Evolutionary conservation across 1,140 invertebrate species (phyloP).

Genomic region (Zaprionus ghesquierei): DNA sequence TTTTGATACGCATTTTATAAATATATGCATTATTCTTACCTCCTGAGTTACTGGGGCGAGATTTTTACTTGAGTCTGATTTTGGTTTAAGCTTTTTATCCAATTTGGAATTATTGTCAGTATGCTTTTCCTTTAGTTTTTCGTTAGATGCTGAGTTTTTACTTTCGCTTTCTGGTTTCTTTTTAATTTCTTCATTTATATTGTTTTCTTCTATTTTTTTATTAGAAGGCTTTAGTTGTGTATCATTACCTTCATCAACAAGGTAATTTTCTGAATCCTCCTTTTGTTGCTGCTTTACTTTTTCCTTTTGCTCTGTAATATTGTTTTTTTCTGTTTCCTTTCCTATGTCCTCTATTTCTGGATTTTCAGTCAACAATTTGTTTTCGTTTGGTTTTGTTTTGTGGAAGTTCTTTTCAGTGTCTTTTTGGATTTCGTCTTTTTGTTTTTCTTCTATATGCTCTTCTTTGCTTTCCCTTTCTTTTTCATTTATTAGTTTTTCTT

Average conservation of each 20-base stretch:
- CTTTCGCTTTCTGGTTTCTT: background rate
- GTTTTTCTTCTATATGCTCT: background rate
- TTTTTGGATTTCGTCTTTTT: background rate
- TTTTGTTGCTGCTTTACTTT: background rate
- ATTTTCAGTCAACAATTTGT: background rate
- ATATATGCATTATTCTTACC: conserved; percentile 11
- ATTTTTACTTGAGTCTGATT: conserved; percentile 6
- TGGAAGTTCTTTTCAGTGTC: background rate
- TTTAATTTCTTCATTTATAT: background rate
- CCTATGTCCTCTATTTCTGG: too few species aligned
- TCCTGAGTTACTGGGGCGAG: conserved; percentile 13
- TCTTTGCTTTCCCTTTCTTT: background rate
- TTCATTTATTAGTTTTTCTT: conserved; percentile 8
- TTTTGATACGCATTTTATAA: background rate
- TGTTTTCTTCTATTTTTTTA: conserved; percentile 5
- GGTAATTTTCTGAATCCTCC: background rate
- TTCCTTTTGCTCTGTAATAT: background rate
- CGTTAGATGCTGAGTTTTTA: conserved; percentile 4
- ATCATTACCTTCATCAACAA: too few species aligned
- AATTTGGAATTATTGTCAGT: background rate
- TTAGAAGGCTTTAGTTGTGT: background rate
- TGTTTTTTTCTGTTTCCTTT: conserved; percentile 1
- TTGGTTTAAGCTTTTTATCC: conserved; percentile 13
- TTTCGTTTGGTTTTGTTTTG: background rate
- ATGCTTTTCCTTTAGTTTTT: conserved; percentile 10